These are phyloP conservation scores for Hoplodrina ambigua DNA, from an alignment of 2,888 invertebrate species.

Conservation along the genomic window DNA sequence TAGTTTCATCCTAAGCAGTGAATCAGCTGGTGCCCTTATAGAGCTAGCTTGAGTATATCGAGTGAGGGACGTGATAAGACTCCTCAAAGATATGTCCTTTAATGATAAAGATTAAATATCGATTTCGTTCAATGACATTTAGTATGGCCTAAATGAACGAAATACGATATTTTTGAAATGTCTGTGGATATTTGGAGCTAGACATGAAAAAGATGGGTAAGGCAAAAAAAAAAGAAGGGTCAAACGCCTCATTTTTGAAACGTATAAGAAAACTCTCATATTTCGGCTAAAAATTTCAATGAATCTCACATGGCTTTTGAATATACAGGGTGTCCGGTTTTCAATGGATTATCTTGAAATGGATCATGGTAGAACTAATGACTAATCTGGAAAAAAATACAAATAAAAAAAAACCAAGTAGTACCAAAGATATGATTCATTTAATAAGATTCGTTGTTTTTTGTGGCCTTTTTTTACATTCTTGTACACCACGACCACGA, in stretches of 20 bases:
- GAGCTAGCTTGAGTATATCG: constrained; percentile 52
- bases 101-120: constrained; percentile 11
- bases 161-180: neutral
- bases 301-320: neutral
- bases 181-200: neutral
- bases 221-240: neutral
- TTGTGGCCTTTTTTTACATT: too few relatives aligned
- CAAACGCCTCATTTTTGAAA: too few relatives aligned
- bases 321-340: too few relatives aligned
- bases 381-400: too few relatives aligned
- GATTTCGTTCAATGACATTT: constrained; percentile 12
- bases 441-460: too few relatives aligned
- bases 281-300: neutral
- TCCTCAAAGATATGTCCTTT: constrained; percentile 29
- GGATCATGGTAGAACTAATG: too few relatives aligned
- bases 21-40: constrained; percentile 55
- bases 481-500: too few relatives aligned
- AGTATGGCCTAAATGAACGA: too few relatives aligned
- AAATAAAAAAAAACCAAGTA: too few relatives aligned
- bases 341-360: too few relatives aligned
- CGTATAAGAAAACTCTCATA: neutral
- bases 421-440: too few relatives aligned
- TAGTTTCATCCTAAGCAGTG: constrained; percentile 59
- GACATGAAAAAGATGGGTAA: too few relatives aligned
- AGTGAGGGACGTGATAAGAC: constrained; percentile 33